Evolutionary conservation across 2,888 invertebrate genomes (phyloP).

Genomic region (Petrolisthes manimaculis): DNA sequence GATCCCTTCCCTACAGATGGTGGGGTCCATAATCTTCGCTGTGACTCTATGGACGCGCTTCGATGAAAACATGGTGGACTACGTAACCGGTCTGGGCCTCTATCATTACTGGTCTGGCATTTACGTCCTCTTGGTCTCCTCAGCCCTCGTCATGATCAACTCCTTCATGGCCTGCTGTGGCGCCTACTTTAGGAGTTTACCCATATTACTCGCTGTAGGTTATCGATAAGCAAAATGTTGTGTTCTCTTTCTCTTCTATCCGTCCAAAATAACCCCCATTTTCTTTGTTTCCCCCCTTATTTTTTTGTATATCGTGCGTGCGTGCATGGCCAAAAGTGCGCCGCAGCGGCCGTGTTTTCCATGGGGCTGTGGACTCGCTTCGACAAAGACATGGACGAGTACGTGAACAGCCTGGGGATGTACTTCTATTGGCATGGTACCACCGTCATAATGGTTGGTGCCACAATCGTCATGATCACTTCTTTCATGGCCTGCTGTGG

Average conservation of each 20-base stretch:
- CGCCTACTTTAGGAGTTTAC: constrained; percentile 37
- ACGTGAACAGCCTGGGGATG: constrained; percentile 82
- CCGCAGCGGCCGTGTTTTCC: constrained; percentile 81
- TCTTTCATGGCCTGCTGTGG: constrained; percentile 86
- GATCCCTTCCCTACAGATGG: constrained; percentile 11
- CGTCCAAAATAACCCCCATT: not conserved
- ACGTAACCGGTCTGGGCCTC: constrained; percentile 35
- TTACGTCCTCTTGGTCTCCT: constrained; percentile 29
- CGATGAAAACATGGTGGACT: constrained; percentile 45
- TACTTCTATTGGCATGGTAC: constrained; percentile 85
- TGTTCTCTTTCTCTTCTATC: not conserved
- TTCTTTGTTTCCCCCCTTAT: not conserved
- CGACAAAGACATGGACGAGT: constrained; percentile 85
- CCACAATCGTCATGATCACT: constrained; percentile 81
- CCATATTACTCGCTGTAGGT: constrained; percentile 34
- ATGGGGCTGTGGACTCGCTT: constrained; percentile 85
- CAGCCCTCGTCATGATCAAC: constrained; percentile 44
- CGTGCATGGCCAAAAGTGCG: constrained; percentile 4
- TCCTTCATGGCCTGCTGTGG: constrained; percentile 54
- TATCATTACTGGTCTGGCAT: constrained; percentile 40
- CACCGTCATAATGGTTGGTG: constrained; percentile 82
- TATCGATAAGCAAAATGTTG: not conserved
- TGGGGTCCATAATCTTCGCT: constrained; percentile 39
- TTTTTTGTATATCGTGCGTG: not conserved
- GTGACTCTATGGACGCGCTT: constrained; percentile 55